phyloP scores from a whole-genome alignment of 2,888 invertebrate species.

The Mythimna pallens region DNA sequence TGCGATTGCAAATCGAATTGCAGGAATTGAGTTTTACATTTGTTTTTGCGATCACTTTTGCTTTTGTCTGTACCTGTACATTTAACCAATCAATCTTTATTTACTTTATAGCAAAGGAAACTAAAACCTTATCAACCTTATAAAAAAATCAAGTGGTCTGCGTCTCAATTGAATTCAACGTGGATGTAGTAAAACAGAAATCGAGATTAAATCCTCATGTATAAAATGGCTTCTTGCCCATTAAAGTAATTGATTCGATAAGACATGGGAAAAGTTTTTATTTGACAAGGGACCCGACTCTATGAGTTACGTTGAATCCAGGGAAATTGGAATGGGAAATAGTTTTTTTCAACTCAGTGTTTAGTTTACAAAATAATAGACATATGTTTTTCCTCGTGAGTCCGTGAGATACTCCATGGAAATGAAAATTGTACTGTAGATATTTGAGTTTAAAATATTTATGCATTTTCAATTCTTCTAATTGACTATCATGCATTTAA shows the following conservation, averaged over 20 bases:
- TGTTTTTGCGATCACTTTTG: neutral
- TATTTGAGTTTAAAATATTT: too few species aligned
- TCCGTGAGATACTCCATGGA: slow-evolving; percentile 9
- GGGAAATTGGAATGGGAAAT: slow-evolving; percentile 82
- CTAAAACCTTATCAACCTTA: slow-evolving; percentile 42
- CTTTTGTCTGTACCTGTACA: neutral
- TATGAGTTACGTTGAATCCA: slow-evolving; percentile 82
- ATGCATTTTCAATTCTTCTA: neutral
- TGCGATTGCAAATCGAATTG: too few species aligned
- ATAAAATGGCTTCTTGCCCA: slow-evolving; percentile 79
- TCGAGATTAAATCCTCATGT: slow-evolving; percentile 72
- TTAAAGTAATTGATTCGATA: slow-evolving; percentile 88
- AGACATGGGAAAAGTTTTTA: slow-evolving; percentile 87
- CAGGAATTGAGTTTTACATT: neutral
- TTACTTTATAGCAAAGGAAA: slow-evolving; percentile 23
- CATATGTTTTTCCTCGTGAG: slow-evolving; percentile 52
- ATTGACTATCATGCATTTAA: neutral
- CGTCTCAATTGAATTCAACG: slow-evolving; percentile 59
- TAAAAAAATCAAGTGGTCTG: slow-evolving; percentile 51
- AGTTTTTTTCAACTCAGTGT: slow-evolving; percentile 73
- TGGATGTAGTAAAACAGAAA: slow-evolving; percentile 65
- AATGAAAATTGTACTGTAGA: slow-evolving; percentile 13
- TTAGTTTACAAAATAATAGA: slow-evolving; percentile 78
- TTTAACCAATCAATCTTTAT: slow-evolving; percentile 34
- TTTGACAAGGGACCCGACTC: slow-evolving; percentile 86